These are phyloP conservation scores for Plecturocebus donacophilus DNA, from an alignment of 2,113 vertebrate species.

Conservation along the genomic window DNA sequence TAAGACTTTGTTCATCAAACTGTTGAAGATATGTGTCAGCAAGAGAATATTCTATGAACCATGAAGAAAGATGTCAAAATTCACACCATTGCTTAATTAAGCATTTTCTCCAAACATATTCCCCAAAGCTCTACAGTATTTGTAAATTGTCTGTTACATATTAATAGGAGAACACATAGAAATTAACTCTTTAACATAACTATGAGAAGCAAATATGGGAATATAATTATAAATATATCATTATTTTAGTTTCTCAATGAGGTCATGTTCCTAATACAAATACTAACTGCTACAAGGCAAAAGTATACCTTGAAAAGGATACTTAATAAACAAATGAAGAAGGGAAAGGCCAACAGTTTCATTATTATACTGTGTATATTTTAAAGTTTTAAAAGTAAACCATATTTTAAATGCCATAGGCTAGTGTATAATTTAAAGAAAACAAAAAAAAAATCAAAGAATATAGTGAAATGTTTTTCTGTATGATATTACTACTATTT, in stretches of 20 bases:
- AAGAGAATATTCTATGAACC: constrained; percentile 72
- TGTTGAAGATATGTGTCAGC: constrained; percentile 70
- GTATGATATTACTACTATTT: background rate
- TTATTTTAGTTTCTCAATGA: constrained; percentile 39
- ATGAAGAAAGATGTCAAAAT: constrained; percentile 80
- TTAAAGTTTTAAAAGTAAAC: constrained; percentile 4
- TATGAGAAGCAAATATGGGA: background rate
- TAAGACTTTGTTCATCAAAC: constrained; percentile 70
- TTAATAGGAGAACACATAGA: constrained; percentile 79
- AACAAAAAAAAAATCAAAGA: background rate
- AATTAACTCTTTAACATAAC: constrained; percentile 77
- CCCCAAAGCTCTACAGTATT: constrained; percentile 75
- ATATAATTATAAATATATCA: constrained; percentile 11
- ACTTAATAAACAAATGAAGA: background rate
- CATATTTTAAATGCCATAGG: background rate
- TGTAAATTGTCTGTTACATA: constrained; percentile 76
- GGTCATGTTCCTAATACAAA: background rate
- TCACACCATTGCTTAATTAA: constrained; percentile 83
- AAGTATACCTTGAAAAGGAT: background rate
- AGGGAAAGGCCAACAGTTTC: background rate
- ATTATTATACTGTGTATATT: background rate
- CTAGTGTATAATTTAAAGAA: background rate
- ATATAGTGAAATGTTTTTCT: background rate
- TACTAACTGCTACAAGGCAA: background rate
- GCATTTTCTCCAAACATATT: constrained; percentile 73